These are phyloP conservation scores for Otus sunia DNA, from an alignment of 2,113 vertebrate genomes.

Conservation along the genomic window DNA sequence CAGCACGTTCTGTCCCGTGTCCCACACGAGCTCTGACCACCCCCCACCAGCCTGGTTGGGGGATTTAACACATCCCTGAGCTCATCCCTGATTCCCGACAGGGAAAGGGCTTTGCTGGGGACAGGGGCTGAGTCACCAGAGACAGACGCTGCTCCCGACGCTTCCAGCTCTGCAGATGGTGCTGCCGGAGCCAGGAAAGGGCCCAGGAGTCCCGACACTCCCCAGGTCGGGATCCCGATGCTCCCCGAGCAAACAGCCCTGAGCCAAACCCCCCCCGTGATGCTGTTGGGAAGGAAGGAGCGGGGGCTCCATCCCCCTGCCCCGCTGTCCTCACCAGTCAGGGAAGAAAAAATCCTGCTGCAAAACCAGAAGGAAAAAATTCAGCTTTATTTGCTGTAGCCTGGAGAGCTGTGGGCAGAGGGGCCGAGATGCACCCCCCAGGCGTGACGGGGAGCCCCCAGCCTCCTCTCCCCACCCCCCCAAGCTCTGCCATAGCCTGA, in stretches of 20 bases:
- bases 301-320: fast-evolving
- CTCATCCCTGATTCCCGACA: not conserved
- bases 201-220: fast-evolving
- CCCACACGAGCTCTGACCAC: fast-evolving
- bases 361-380: not conserved
- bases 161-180: not conserved
- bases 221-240: fast-evolving
- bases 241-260: not conserved
- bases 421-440: not conserved
- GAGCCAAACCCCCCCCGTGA: fast-evolving
- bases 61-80: not conserved
- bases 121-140: not conserved
- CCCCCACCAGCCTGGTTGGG: fast-evolving
- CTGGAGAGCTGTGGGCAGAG: not conserved
- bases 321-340: not conserved
- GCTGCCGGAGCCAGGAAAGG: not conserved
- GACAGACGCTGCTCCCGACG: not conserved
- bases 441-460: not conserved
- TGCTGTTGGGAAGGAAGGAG: not conserved
- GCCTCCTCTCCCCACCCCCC: not conserved
- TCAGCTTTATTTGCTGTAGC: not conserved
- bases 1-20: fast-evolving
- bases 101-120: not conserved
- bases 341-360: not conserved
- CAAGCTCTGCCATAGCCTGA: constrained; percentile 24